Conservation (phyloP, 2,797 vertebrate genomes). For the Acanthopagrus latus region DNA sequence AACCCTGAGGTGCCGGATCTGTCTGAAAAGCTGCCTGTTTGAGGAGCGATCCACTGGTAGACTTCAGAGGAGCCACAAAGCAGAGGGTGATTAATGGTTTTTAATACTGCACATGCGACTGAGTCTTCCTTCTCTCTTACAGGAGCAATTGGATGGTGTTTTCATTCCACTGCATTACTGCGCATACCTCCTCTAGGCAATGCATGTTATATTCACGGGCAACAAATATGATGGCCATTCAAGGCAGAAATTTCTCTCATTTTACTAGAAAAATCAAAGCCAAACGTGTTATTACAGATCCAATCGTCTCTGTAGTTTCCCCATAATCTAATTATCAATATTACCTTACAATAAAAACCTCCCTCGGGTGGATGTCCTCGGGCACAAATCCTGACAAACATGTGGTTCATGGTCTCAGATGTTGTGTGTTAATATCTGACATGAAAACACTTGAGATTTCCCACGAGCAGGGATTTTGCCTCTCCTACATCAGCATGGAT, state of each 20-base stretch:
- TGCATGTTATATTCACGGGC: slow-evolving; percentile 2
- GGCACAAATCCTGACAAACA: not conserved
- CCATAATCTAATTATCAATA: slow-evolving; percentile 11
- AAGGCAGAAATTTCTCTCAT: not conserved
- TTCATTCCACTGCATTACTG: slow-evolving; percentile 3
- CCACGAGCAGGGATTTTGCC: too few relatives aligned
- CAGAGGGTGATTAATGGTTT: slow-evolving; percentile 46
- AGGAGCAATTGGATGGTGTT: slow-evolving; percentile 9
- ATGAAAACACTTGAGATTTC: not conserved
- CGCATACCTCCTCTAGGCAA: slow-evolving; percentile 1
- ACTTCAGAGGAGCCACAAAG: slow-evolving; percentile 23
- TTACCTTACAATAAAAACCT: not conserved
- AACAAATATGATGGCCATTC: not conserved
- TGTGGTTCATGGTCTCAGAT: not conserved
- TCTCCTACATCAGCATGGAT: too few relatives aligned
- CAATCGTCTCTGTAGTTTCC: not conserved
- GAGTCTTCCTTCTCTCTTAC: not conserved
- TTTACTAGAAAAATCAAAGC: slow-evolving; percentile 10
- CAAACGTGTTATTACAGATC: slow-evolving; percentile 3
- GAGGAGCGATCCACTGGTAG: not conserved
- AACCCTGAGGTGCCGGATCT: slow-evolving; percentile 34
- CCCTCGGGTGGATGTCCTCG: not conserved
- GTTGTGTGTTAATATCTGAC: not conserved
- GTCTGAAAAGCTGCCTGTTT: slow-evolving; percentile 26
- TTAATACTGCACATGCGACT: slow-evolving; percentile 29